Conservation (phyloP, 2,797 vertebrate species). For the Periophthalmus magnuspinnatus region DNA sequence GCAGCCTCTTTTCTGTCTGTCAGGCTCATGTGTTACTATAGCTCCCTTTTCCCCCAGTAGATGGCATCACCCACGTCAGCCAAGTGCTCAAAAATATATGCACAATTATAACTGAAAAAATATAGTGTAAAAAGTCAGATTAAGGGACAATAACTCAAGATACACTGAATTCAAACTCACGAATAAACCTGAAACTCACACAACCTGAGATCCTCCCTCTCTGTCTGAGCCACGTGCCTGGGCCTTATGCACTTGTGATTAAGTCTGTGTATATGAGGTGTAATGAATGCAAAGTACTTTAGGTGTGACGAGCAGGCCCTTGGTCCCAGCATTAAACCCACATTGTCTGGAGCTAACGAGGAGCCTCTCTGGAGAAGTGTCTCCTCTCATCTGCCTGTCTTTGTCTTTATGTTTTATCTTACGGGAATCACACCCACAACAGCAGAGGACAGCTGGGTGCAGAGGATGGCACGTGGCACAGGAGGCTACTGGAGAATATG, state of each 20-base stretch:
- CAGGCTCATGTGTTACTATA: too few species aligned
- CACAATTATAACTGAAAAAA: too few species aligned
- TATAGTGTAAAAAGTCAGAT: too few species aligned
- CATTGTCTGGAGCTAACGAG: conserved; percentile 71
- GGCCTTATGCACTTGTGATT: conserved; percentile 55
- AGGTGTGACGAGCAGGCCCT: conserved; percentile 59
- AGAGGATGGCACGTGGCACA: not conserved
- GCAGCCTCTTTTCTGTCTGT: too few species aligned
- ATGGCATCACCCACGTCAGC: too few species aligned
- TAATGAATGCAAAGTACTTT: conserved; percentile 74
- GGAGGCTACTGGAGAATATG: not conserved
- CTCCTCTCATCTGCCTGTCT: conserved; percentile 44
- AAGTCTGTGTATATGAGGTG: conserved; percentile 59
- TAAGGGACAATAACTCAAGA: too few species aligned
- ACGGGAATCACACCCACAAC: conserved; percentile 34
- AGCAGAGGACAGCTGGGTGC: conserved; percentile 14
- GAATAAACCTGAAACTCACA: conserved; percentile 6
- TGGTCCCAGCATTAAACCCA: conserved; percentile 58
- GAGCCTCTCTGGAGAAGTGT: conserved; percentile 49
- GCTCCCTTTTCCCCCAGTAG: too few species aligned
- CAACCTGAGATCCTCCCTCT: conserved; percentile 2
- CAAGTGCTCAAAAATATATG: too few species aligned
- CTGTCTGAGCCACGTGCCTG: not conserved
- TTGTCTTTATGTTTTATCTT: conserved; percentile 58
- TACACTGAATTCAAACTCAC: conserved; percentile 8